A percentile compares a stretch with the other conserved stretches of the same genome.
phyloP scores from a whole-genome alignment of 2,888 invertebrate genomes.

The Macrophya alboannulata region DNA sequence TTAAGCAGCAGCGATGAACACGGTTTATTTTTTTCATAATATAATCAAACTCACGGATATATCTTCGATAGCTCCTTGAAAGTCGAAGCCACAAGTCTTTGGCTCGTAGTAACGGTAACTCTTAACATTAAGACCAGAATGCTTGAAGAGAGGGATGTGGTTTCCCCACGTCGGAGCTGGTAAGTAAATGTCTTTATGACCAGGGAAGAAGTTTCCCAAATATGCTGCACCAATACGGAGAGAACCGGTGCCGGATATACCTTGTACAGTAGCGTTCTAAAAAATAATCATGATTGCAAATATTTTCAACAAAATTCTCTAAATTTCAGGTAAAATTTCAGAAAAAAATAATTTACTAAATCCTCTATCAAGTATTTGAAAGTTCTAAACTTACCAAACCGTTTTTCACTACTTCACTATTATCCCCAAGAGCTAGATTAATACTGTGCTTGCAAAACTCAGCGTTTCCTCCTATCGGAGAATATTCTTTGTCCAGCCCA shows the following conservation, averaged over 20 bases:
- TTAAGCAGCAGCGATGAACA: conserved; percentile 8
- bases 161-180: conserved; percentile 99
- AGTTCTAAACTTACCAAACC: conserved; percentile 85
- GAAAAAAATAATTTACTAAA: too few species aligned
- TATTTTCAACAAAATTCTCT: background rate
- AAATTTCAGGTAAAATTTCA: background rate
- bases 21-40: background rate
- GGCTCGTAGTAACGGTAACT: conserved; percentile 97
- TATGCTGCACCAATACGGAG: conserved; percentile 96
- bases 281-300: conserved; percentile 60
- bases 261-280: conserved; percentile 87
- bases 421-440: conserved; percentile 93
- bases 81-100: conserved; percentile 96
- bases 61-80: conserved; percentile 94
- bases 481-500: conserved; percentile 96
- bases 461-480: conserved; percentile 93
- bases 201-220: conserved; percentile 90
- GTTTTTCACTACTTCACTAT: conserved; percentile 85
- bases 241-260: conserved; percentile 98
- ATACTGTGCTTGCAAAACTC: conserved; percentile 93
- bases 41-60: conserved; percentile 83
- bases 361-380: background rate
- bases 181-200: conserved; percentile 91
- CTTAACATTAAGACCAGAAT: conserved; percentile 92
- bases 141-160: conserved; percentile 97